These are phyloP conservation scores for Anastatus disparis DNA, from an alignment of 1,140 invertebrate genomes.

Conservation along the genomic window DNA sequence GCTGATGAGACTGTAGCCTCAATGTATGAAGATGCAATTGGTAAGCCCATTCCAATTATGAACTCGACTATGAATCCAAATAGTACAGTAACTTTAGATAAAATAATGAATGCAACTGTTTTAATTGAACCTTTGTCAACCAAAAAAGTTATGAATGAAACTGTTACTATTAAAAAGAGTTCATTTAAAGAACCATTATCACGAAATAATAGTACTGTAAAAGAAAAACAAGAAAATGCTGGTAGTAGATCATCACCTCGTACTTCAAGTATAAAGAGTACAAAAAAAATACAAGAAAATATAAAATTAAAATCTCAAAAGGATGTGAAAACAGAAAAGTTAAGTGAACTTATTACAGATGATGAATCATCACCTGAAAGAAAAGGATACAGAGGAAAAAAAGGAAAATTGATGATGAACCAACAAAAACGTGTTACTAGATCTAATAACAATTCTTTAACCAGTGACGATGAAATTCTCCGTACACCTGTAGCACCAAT, in stretches of 20 bases:
- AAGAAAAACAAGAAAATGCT: conserved; percentile 13
- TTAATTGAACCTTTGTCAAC: conserved; percentile 49
- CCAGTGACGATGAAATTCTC: conserved; percentile 51
- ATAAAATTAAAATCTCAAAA: not conserved
- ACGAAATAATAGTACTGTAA: not conserved
- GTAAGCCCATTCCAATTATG: conserved; percentile 56
- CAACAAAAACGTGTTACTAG: conserved; percentile 20
- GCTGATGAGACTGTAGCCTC: conserved; percentile 49
- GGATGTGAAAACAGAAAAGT: conserved; percentile 31
- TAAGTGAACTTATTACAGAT: conserved; percentile 58
- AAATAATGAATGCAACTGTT: conserved; percentile 54
- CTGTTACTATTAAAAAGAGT: conserved; percentile 46
- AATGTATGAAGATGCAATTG: conserved; percentile 62
- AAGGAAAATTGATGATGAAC: conserved; percentile 26
- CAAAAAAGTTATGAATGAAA: conserved; percentile 49
- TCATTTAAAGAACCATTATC: conserved; percentile 22
- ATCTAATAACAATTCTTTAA: conserved; percentile 41
- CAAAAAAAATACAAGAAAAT: not conserved
- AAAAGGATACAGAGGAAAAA: conserved; percentile 36
- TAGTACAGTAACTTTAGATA: conserved; percentile 46
- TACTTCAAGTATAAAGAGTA: not conserved
- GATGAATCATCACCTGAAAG: conserved; percentile 60
- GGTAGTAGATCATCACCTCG: not conserved
- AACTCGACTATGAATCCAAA: conserved; percentile 62
- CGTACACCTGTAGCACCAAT: conserved; percentile 39